Evolutionary conservation across 2,888 invertebrate species (phyloP), one percentile per base, ranked within the genome.

Genomic region (Drosophila seclusa): DNA sequence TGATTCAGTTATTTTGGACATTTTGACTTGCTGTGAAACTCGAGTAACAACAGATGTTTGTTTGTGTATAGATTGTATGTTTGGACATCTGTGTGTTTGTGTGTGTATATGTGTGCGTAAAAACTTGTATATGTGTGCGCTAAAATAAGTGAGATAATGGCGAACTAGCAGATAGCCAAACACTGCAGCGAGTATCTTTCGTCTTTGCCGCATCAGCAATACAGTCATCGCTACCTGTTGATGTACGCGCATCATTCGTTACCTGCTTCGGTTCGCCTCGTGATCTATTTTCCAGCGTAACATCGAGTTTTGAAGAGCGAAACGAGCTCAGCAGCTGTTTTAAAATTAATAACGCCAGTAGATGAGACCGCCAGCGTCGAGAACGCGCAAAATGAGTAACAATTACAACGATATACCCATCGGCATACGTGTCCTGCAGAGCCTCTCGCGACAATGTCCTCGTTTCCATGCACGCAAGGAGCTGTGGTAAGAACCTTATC

Each of bases 381-480:
- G 89, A 73, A 76, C 87, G 65, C 90, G 91, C 66, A 94, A 93
- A 90, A 95, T 95, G 95, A 94, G 94, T 78, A 94, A 94, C 24
- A 93, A 93, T 32, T 94, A 93, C 64, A 93, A 93, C 76, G 95
- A 95, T 69, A 94, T 95, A 57, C 96, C 97, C 18, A 91, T 95
- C 72, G 96, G 96, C n/a, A 92, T 96, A 13, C 94, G 94, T 81
- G 89, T 94, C 36, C 85, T 96, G 58, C 95, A 96, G 85, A 94
- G 80, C 92, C 78, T 82, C 94, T 27, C 94, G 92, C 93, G 93
- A 8, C 94, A 92, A 82, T 94, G 95, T 83, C 95, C 95, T 6
- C 93, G 95, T 24, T 90, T 95, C 8, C 94, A 94, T 80, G 94
- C 95, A 73, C 96, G 96, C 91, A 94, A 95, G 86, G 94, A 96